Evolutionary conservation across 2,797 vertebrate species (phyloP).

Genomic region (Sparus aurata): DNA sequence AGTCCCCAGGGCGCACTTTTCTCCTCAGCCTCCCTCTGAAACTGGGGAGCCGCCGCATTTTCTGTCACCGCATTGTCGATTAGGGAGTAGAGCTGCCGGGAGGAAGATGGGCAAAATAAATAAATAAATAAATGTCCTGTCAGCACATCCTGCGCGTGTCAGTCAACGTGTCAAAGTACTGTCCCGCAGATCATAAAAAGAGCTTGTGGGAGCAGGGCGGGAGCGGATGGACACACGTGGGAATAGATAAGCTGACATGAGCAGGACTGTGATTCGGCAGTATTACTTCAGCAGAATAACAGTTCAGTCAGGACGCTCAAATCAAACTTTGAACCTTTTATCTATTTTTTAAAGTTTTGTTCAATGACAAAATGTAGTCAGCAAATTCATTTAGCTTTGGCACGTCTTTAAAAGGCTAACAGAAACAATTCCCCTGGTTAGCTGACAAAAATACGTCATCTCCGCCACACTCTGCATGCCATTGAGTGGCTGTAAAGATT

Average conservation of each 20-base stretch:
- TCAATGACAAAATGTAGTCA: no score
- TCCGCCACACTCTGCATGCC: no score
- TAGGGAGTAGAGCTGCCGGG: slow-evolving; percentile 45
- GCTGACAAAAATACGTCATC: no score
- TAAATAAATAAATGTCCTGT: slow-evolving; percentile 26
- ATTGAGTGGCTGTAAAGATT: neutral
- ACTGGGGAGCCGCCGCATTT: slow-evolving; percentile 26
- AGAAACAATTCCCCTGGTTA: no score
- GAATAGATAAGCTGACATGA: slow-evolving; percentile 3
- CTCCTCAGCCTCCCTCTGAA: slow-evolving; percentile 21
- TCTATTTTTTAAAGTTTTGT: no score
- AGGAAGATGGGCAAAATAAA: slow-evolving; percentile 12
- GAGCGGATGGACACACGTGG: neutral
- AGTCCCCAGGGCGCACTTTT: slow-evolving; percentile 26
- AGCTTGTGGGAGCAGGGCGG: neutral
- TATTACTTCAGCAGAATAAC: neutral
- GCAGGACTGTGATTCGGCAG: neutral
- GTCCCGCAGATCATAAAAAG: slow-evolving; percentile 27
- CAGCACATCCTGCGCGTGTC: slow-evolving; percentile 45
- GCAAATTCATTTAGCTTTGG: no score
- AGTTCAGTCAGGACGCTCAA: neutral
- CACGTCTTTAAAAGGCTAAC: no score
- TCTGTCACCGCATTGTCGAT: slow-evolving; percentile 35
- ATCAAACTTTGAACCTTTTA: neutral
- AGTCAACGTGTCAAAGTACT: slow-evolving; percentile 53